phyloP scores from a whole-genome alignment of 2,888 invertebrate species.

The Aleiodes testaceus region DNA sequence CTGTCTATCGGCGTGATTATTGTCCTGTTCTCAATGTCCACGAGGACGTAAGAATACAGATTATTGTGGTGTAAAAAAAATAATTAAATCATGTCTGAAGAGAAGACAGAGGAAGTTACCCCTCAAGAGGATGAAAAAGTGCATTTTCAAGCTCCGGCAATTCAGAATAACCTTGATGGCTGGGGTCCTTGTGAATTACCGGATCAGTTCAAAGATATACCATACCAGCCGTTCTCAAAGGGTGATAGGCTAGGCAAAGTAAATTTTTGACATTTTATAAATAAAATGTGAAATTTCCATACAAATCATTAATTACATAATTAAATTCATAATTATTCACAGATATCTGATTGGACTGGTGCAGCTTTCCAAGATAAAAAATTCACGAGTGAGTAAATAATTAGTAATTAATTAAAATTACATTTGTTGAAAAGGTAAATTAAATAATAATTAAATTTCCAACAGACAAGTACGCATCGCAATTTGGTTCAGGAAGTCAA shows the following conservation, averaged over 20 bases:
- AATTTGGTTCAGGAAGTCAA: conserved; percentile 95
- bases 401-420: not conserved
- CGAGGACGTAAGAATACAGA: too few species aligned
- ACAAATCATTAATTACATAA: conserved; percentile 6
- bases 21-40: too few species aligned
- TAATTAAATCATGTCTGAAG: conserved; percentile 49
- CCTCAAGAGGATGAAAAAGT: conserved; percentile 74
- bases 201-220: conserved; percentile 95
- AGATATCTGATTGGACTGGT: conserved; percentile 97
- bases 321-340: conserved; percentile 51
- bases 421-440: not conserved
- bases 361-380: conserved; percentile 94
- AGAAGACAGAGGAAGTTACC: conserved; percentile 50
- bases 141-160: conserved; percentile 82
- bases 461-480: conserved; percentile 91
- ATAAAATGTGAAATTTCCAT: not conserved
- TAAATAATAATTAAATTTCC: conserved; percentile 32
- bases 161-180: conserved; percentile 90
- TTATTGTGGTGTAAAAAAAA: too few species aligned
- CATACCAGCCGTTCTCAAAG: conserved; percentile 99
- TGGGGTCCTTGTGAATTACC: conserved; percentile 98
- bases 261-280: conserved; percentile 34
- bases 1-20: too few species aligned
- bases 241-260: conserved; percentile 98
- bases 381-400: conserved; percentile 84